Evolutionary conservation across 2,888 invertebrate genomes (phyloP), one percentile per base, ranked within the genome.

Genomic region (Tachystola acroxantha): DNA sequence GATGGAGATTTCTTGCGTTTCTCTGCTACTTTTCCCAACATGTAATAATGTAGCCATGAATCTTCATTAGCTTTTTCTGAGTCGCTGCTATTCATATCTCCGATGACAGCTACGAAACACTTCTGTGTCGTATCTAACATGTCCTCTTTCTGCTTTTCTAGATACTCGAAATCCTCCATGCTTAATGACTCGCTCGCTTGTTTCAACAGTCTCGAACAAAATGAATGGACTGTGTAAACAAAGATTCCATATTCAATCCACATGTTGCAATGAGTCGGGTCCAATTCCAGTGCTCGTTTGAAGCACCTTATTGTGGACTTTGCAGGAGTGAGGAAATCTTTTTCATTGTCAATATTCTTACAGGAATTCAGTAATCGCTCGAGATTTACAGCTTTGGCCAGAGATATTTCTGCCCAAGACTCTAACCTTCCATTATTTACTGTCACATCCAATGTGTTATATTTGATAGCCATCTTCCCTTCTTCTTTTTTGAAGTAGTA

Each of bases 21-120:
- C 71, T 98, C 97, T 0, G 94, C 91, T 35, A 97, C 93, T 89
- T 98, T 98, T 0, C 96, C 98, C n/a, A 98, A 84, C 94, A 98
- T 96, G 64, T 97, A 98, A 70, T 96, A 95, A 60, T 95, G 93
- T 22, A 97, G 84, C 98, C 98, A 98, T 39, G 93, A 89, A 63
- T 98, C 97, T 64, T 97, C 96, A 45, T 91, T 91, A 0, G 87
- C 74, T 44, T 89, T 89, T 36, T 90, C 90, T 1, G 85, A 72
- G 46, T 88, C 89, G 34, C 71, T 80, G 30, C 73, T 80, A 40
- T 89, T 88, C 36, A 91, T 88, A 48, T 92, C 88, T 36, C 89
- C 88, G 39, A 92, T 88, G 1, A 93, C 92, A 19, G 90, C 89
- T 19, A 88, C 88, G 60, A 97, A 97, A 76, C 96, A 96, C 53